Conservation (phyloP, 1,140 invertebrate species). For the Physella acuta region DNA sequence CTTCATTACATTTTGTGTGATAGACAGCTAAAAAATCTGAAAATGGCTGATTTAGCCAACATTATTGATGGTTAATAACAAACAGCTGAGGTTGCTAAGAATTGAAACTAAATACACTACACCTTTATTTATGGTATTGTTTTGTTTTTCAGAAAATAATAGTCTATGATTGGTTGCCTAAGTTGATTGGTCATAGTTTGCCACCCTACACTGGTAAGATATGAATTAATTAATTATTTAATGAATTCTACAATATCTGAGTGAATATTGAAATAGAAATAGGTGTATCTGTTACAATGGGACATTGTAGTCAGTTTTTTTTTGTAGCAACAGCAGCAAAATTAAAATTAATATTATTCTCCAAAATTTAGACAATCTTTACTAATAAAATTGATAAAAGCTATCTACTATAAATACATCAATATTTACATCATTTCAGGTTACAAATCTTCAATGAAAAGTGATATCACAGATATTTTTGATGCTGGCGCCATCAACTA, state of each 20-base stretch:
- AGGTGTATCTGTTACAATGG: too few species aligned
- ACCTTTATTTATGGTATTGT: not conserved
- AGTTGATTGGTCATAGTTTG: slow-evolving; percentile 38
- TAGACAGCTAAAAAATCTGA: too few species aligned
- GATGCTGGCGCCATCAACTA: slow-evolving; percentile 53
- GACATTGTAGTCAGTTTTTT: too few species aligned
- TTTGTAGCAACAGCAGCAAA: too few species aligned
- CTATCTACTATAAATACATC: not conserved
- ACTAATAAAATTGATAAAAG: too few species aligned
- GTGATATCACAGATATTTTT: slow-evolving; percentile 49
- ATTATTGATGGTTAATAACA: not conserved
- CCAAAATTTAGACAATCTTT: too few species aligned
- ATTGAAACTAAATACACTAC: not conserved
- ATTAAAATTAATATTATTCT: too few species aligned
- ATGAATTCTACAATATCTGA: not conserved
- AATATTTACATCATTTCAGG: slow-evolving; percentile 28
- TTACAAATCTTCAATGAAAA: slow-evolving; percentile 46
- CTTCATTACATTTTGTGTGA: too few species aligned
- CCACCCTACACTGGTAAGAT: slow-evolving; percentile 42
- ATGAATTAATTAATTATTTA: not conserved
- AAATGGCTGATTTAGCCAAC: not conserved
- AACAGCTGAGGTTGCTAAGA: too few species aligned
- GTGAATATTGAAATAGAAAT: too few species aligned
- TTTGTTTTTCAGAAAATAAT: slow-evolving; percentile 83
- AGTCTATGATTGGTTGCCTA: slow-evolving; percentile 92